Base-by-base conservation (phyloP, 1,140 invertebrate genomes). In the Triops longicaudatus region DNA sequence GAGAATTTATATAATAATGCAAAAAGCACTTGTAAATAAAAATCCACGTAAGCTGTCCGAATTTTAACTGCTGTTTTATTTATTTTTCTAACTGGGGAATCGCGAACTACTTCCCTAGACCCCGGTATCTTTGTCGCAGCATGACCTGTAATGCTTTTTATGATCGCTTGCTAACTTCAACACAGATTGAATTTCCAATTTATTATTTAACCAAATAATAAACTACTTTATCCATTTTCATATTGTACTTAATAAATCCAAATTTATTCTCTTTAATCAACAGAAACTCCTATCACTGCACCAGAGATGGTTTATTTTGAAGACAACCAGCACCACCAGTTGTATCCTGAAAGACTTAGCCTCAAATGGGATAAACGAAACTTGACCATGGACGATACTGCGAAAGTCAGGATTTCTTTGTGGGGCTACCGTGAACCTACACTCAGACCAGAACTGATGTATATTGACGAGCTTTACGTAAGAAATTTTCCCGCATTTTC, bases 351-450 rank as follows among this genome's bases (percentile, higher is more conserved):
- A 0, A 88, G 91, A 81, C 89, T 96, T 71, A 88, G 87, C 81
- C 91, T 96, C 11, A 89, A 88, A 7, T 96, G 94, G 94, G 88
- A 92, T 81, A 87, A 88, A 7, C 89, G 90, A 79, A 96, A 96
- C 86, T 91, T 96, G 81, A 96, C 94, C 0, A 88, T 88, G 26
- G 93, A 93, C 81, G 83, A 87, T 5, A 90, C 90, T 80, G 90
- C 92, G 0, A 87, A 88, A 37, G 87, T 95, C 0, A 88, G 89
- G 76, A 93, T 96, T 79, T 92, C 92, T 0, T 83, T 96, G 5
- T 96, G 91, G 91, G 94, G 93, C 2, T 95, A 96, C 82, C 88
- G 91, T 37, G 93, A 96, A 83, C 89, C 89, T 0, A 93, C 91
- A 0, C 93, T 93, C 83, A 81, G 87, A 27, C 90, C 90, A 0